Evolutionary conservation across 2,888 invertebrate species (phyloP).

Genomic region (Synergus umbraculus): DNA sequence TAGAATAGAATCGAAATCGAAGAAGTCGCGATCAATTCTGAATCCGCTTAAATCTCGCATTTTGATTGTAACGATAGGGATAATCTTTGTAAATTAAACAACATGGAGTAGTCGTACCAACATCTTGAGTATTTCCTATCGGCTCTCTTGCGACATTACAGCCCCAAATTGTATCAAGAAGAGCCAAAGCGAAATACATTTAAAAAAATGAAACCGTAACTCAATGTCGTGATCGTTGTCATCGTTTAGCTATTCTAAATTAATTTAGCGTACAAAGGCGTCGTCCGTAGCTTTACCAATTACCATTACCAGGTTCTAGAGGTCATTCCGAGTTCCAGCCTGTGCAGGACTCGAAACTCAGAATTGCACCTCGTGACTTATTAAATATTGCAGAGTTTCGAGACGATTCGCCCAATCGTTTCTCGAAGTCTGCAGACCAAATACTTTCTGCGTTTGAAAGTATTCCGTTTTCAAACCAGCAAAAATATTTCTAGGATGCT

Average conservation of each 20-base stretch:
- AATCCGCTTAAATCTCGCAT: conserved; percentile 47
- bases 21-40: neutral
- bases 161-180: conserved; percentile 47
- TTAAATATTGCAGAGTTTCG: neutral
- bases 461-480: neutral
- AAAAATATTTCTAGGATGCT: conserved; percentile 12
- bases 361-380: conserved; percentile 27
- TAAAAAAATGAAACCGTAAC: conserved; percentile 50
- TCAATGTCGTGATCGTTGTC: conserved; percentile 64
- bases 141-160: conserved; percentile 46
- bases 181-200: conserved; percentile 1
- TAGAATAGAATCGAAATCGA: conserved; percentile 1
- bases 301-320: neutral
- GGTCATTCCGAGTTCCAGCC: conserved; percentile 51
- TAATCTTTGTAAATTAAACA: conserved; percentile 50
- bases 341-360: conserved; percentile 60
- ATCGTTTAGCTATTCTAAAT: conserved; percentile 43
- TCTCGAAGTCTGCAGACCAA: neutral
- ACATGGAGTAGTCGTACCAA: conserved; percentile 28
- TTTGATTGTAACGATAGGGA: conserved; percentile 52
- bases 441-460: conserved; percentile 35
- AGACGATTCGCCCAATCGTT: conserved; percentile 11
- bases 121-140: conserved; percentile 3
- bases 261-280: conserved; percentile 29
- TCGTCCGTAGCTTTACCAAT: conserved; percentile 30